Conservation (phyloP, 2,797 vertebrate species). For the Sebastes hubbsi region DNA sequence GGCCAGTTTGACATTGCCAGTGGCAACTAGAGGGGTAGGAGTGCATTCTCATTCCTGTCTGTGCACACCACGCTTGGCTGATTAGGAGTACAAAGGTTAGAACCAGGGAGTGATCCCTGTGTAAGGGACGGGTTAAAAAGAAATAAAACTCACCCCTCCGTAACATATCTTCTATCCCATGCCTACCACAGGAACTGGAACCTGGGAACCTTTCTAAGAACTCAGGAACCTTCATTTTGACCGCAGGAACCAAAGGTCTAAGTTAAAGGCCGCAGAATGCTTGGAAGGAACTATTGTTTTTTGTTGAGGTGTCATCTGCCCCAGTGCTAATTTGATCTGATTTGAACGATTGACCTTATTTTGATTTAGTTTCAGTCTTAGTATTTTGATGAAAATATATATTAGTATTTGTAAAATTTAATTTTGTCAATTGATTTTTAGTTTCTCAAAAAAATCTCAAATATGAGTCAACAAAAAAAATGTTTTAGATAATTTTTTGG, state of each 20-base stretch:
- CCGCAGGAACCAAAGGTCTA: background rate
- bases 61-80: conserved; percentile 1
- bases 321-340: background rate
- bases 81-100: conserved; percentile 39
- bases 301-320: background rate
- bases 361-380: background rate
- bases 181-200: background rate
- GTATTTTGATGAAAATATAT: background rate
- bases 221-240: background rate
- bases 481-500: no score
- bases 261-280: background rate
- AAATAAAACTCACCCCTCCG: background rate
- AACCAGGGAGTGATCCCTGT: background rate
- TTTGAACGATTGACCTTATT: background rate
- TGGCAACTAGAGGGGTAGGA: background rate
- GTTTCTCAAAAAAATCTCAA: background rate
- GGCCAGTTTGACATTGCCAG: conserved; percentile 9
- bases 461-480: no score
- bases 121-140: background rate
- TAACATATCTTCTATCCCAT: background rate
- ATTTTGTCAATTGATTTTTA: background rate
- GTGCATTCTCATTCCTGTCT: background rate
- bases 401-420: background rate
- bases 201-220: background rate
- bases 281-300: background rate